phyloP scores from a whole-genome alignment of 2,113 vertebrate species.

The Anthoscopus minutus region DNA sequence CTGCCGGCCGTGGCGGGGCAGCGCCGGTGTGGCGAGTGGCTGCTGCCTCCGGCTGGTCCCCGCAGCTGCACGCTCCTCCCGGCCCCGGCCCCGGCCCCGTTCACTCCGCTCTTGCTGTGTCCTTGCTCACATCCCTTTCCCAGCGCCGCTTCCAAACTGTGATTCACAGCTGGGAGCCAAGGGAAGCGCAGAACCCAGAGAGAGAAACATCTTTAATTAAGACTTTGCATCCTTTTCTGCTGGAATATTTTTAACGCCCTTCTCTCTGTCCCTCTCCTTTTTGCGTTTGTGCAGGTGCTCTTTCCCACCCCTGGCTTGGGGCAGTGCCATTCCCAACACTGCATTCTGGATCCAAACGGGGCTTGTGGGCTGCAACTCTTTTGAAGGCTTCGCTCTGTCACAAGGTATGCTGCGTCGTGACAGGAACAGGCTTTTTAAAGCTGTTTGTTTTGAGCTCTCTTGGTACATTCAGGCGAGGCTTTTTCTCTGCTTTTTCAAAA shows the following conservation, averaged over 20 bases:
- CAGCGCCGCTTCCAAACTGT: rapidly evolving
- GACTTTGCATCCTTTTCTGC: not conserved
- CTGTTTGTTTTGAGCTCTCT: not conserved
- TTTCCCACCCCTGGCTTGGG: not conserved
- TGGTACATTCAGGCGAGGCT: not conserved
- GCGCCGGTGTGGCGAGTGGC: not conserved
- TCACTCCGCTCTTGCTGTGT: rapidly evolving
- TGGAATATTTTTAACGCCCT: not conserved
- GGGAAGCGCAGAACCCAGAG: not conserved
- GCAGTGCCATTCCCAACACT: not conserved
- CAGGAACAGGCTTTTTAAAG: not conserved
- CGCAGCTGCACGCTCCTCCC: rapidly evolving
- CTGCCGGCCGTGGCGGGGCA: not conserved
- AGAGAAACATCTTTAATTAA: not conserved
- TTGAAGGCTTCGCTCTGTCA: not conserved
- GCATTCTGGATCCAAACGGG: not conserved
- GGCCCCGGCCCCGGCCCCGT: rapidly evolving
- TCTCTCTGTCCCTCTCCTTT: not conserved
- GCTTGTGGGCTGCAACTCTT: not conserved
- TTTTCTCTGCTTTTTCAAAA: not conserved
- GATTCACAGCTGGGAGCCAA: rapidly evolving
- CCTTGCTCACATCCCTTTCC: rapidly evolving
- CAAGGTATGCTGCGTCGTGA: not conserved
- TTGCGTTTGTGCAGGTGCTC: not conserved
- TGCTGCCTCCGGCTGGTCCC: slow-evolving; percentile 38